phyloP scores from a whole-genome alignment of 2,797 vertebrate genomes.

The Typhlichthys eigenmanni region DNA sequence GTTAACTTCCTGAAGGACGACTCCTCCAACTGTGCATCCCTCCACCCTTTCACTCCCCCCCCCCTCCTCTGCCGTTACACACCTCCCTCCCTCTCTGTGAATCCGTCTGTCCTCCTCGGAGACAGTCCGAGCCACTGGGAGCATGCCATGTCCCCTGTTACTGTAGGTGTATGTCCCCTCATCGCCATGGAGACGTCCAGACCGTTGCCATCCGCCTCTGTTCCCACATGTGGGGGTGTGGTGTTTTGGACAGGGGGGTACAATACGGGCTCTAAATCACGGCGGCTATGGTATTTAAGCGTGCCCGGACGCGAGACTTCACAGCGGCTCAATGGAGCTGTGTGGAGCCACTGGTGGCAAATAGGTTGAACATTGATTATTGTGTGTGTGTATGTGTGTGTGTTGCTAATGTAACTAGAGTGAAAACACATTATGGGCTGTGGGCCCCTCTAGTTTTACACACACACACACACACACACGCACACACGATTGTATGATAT shows the following conservation, averaged over 20 bases:
- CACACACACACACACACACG: too few species aligned
- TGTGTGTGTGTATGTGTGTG: too few species aligned
- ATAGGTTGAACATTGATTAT: too few species aligned
- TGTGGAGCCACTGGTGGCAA: too few species aligned
- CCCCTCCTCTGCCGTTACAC: neutral
- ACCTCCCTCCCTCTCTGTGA: neutral
- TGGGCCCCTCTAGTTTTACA: too few species aligned
- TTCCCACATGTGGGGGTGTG: slow-evolving; percentile 51
- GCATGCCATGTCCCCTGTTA: slow-evolving; percentile 4
- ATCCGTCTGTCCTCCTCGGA: slow-evolving; percentile 8
- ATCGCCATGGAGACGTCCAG: slow-evolving; percentile 30
- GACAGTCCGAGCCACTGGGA: too few species aligned
- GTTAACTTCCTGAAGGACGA: too few species aligned
- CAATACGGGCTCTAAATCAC: slow-evolving; percentile 43
- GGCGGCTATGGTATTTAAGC: neutral
- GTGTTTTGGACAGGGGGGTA: slow-evolving; percentile 22
- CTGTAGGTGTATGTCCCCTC: slow-evolving; percentile 25
- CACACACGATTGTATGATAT: too few species aligned
- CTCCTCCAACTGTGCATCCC: neutral
- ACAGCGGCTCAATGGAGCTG: too few species aligned
- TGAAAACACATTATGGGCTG: too few species aligned
- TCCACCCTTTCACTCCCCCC: neutral
- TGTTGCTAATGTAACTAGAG: too few species aligned
- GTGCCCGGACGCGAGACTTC: too few species aligned
- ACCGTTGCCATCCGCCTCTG: slow-evolving; percentile 50